Evolutionary conservation across 2,113 vertebrate genomes (phyloP).

Genomic region (Chunga burmeisteri): DNA sequence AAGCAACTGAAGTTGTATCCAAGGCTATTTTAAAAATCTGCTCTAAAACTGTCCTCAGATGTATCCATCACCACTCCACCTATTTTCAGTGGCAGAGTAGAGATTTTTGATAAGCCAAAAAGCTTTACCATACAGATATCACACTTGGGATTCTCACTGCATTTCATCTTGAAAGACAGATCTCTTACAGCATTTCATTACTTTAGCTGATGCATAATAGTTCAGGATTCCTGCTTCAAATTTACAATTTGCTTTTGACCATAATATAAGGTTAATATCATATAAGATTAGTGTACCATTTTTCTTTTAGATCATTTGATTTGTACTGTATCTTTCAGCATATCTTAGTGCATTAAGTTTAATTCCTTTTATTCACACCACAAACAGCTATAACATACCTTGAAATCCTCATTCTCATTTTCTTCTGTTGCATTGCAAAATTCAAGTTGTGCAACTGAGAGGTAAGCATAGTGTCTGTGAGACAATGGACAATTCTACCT

Average conservation of each 20-base stretch:
- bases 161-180: background rate
- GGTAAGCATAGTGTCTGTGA: background rate
- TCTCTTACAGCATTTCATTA: background rate
- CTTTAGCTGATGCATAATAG: background rate
- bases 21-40: background rate
- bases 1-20: background rate
- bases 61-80: background rate
- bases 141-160: background rate
- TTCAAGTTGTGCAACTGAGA: background rate
- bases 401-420: background rate
- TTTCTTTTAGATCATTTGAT: background rate
- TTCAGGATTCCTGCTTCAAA: background rate
- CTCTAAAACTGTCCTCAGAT: background rate
- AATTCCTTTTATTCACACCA: background rate
- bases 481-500: background rate
- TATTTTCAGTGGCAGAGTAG: background rate
- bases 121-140: background rate
- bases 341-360: background rate
- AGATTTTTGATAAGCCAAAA: background rate
- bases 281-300: background rate
- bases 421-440: background rate
- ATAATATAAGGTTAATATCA: background rate
- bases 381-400: background rate
- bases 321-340: background rate
- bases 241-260: background rate